Evolutionary conservation across 2,888 invertebrate genomes (phyloP).

Genomic region (Pheosia tremula): DNA sequence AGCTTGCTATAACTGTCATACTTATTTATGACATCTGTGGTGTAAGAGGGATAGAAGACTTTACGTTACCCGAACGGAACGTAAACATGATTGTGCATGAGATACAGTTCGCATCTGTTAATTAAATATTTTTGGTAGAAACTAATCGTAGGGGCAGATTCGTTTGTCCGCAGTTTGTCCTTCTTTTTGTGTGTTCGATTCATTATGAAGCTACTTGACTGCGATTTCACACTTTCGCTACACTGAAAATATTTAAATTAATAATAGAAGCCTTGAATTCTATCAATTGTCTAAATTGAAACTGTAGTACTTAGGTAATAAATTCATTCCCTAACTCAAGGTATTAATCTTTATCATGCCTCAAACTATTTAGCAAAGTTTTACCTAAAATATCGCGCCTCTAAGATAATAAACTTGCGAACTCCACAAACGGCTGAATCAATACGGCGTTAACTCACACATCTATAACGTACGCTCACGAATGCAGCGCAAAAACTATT

Average conservation of each 20-base stretch:
- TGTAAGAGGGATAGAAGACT: too few species aligned
- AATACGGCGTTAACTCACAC: constrained; percentile 82
- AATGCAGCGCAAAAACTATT: constrained; percentile 79
- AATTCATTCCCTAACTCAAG: neutral
- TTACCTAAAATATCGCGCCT: constrained; percentile 49
- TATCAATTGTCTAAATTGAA: neutral
- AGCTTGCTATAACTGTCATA: too few species aligned
- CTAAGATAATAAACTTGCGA: constrained; percentile 74
- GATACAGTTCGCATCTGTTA: too few species aligned
- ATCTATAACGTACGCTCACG: constrained; percentile 59
- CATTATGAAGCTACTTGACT: too few species aligned
- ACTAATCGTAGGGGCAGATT: too few species aligned
- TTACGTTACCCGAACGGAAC: too few species aligned
- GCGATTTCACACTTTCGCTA: neutral
- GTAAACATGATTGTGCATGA: too few species aligned
- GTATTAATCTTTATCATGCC: neutral
- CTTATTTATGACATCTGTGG: too few species aligned
- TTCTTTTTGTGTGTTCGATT: too few species aligned
- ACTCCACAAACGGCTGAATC: constrained; percentile 69
- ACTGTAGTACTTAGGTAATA: neutral
- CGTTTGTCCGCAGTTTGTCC: too few species aligned
- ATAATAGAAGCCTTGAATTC: neutral
- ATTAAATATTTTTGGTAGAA: too few species aligned
- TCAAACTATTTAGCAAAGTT: constrained; percentile 18
- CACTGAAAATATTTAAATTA: neutral